phyloP scores from a whole-genome alignment of 2,797 vertebrate genomes.

The Crax fasciolata region DNA sequence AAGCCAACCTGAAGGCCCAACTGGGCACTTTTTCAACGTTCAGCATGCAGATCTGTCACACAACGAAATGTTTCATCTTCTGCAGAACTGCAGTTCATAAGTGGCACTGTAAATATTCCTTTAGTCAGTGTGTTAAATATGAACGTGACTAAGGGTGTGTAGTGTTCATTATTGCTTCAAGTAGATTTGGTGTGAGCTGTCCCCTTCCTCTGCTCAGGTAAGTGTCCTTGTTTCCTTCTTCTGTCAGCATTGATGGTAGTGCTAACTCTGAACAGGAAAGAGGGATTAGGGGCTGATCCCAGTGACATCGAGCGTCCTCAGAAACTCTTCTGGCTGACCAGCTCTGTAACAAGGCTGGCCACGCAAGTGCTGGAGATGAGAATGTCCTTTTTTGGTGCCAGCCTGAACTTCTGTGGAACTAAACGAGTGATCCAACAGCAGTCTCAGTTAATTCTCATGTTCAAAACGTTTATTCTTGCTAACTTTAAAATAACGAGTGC shows the following conservation, averaged over 20 bases:
- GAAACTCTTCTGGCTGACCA: background rate
- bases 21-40: background rate
- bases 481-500: background rate
- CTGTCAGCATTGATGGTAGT: accelerated
- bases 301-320: background rate
- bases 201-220: background rate
- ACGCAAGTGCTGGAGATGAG: background rate
- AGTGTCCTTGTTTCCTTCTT: background rate
- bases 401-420: background rate
- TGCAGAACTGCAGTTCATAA: background rate
- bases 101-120: background rate
- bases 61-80: too few relatives aligned
- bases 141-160: background rate
- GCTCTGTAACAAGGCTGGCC: background rate
- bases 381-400: background rate
- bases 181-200: accelerated
- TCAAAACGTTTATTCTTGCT: background rate
- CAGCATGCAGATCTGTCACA: background rate
- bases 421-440: background rate
- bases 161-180: background rate
- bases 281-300: background rate
- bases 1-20: background rate
- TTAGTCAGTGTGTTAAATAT: background rate
- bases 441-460: background rate
- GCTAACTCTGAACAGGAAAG: background rate